These are phyloP conservation scores for roundworm (Caenorhabditis elegans) DNA, from an alignment of 1,140 invertebrate genomes.

Conservation along the genomic window DNA sequence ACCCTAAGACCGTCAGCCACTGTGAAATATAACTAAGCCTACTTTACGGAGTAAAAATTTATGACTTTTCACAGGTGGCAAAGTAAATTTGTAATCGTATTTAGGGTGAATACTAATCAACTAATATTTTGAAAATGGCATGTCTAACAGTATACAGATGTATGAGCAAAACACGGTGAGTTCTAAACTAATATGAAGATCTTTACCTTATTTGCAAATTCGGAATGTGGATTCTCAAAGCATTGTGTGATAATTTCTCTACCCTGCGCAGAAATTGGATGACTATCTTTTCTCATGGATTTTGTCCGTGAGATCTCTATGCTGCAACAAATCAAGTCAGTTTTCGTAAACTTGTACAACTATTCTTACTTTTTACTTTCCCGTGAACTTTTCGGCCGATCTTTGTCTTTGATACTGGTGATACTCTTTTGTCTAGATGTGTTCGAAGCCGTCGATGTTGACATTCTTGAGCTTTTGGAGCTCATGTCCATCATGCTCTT, in stretches of 20 bases:
- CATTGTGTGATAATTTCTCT: slow-evolving; percentile 60
- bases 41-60: too few relatives aligned
- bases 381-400: background rate
- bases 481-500: slow-evolving; percentile 25
- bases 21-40: too few relatives aligned
- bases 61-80: too few relatives aligned
- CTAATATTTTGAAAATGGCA: too few relatives aligned
- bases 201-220: slow-evolving; percentile 53
- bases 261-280: slow-evolving; percentile 53
- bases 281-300: slow-evolving; percentile 43
- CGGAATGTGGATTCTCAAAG: slow-evolving; percentile 62
- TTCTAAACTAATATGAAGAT: too few relatives aligned
- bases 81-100: too few relatives aligned
- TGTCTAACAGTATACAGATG: too few relatives aligned
- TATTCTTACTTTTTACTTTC: background rate
- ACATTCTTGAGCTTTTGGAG: slow-evolving; percentile 1
- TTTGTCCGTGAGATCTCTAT: slow-evolving; percentile 28
- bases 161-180: too few relatives aligned
- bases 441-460: slow-evolving; percentile 14
- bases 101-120: too few relatives aligned
- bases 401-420: slow-evolving; percentile 12
- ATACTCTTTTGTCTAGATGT: slow-evolving; percentile 10
- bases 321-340: background rate
- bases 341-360: background rate
- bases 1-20: too few relatives aligned